Evolutionary conservation across 2,888 invertebrate genomes (phyloP).

Genomic region (Sabatieria punctata): DNA sequence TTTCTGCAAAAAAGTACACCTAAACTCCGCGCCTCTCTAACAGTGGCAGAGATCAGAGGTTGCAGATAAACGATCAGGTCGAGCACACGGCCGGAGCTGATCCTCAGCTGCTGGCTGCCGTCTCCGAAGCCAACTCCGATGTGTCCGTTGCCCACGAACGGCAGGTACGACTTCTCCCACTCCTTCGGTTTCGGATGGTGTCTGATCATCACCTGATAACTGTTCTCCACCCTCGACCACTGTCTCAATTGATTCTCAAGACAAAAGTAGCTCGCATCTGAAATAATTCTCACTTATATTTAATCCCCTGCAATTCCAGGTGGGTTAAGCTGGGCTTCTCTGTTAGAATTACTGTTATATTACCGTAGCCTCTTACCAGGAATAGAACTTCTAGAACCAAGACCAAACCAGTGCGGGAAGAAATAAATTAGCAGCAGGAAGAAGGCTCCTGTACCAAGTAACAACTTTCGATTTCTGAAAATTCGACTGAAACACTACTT

Average conservation of each 20-base stretch:
- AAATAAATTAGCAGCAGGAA: background rate
- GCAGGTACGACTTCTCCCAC: no score
- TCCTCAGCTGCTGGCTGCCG: background rate
- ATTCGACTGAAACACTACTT: no score
- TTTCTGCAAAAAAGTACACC: no score
- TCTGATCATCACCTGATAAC: background rate
- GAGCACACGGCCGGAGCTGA: background rate
- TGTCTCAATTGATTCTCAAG: background rate
- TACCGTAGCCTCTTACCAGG: no score
- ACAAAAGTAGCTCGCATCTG: background rate
- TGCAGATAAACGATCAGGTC: background rate
- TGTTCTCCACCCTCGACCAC: background rate
- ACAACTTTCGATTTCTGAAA: conserved; percentile 3
- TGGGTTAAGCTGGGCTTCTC: no score
- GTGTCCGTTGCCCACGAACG: conserved; percentile 7
- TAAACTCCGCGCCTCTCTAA: no score
- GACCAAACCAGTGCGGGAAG: background rate
- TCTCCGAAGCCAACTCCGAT: background rate
- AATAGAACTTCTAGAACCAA: no score
- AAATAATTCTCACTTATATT: background rate
- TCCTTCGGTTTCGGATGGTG: no score
- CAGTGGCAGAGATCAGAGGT: no score
- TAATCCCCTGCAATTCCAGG: no score
- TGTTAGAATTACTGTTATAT: no score
- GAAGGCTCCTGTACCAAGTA: background rate